These are phyloP conservation scores for Andrena trimmerana DNA, from an alignment of 2,888 invertebrate species.

Conservation along the genomic window DNA sequence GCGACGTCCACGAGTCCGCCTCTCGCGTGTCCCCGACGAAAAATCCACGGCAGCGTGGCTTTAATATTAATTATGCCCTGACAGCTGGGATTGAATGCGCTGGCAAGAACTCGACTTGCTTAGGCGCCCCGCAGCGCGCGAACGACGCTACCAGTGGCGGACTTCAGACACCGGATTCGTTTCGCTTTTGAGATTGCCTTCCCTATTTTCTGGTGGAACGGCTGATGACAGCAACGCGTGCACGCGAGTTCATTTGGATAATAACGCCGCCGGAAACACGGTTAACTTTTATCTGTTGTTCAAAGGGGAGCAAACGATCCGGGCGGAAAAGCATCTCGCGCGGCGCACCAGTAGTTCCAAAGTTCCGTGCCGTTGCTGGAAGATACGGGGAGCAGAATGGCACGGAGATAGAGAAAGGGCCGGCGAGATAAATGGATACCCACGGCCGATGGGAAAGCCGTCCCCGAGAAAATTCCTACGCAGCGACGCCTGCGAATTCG, in stretches of 20 bases:
- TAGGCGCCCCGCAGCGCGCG: no score
- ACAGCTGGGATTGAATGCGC: neutral
- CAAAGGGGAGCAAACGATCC: constrained; percentile 13
- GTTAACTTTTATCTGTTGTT: neutral
- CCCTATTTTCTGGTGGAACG: neutral
- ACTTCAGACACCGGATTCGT: no score
- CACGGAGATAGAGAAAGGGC: constrained; percentile 6
- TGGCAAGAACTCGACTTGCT: neutral
- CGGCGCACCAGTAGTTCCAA: constrained; percentile 34
- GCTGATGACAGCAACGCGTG: no score
- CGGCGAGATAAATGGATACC: constrained; percentile 40
- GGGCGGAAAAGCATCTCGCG: neutral
- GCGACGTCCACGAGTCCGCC: constrained; percentile 4
- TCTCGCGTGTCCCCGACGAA: neutral
- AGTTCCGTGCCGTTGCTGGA: constrained; percentile 20
- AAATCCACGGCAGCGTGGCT: neutral
- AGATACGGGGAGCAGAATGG: constrained; percentile 1
- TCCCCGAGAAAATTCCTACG: constrained; percentile 15
- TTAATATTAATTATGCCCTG: constrained; percentile 20
- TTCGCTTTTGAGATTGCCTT: neutral
- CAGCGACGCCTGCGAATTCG: neutral
- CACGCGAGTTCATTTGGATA: neutral
- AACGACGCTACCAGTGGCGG: no score
- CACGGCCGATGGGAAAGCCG: constrained; percentile 45
- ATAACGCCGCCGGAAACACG: neutral